Conservation (phyloP, 2,113 vertebrate genomes). For the Phrynosoma platyrhinos region DNA sequence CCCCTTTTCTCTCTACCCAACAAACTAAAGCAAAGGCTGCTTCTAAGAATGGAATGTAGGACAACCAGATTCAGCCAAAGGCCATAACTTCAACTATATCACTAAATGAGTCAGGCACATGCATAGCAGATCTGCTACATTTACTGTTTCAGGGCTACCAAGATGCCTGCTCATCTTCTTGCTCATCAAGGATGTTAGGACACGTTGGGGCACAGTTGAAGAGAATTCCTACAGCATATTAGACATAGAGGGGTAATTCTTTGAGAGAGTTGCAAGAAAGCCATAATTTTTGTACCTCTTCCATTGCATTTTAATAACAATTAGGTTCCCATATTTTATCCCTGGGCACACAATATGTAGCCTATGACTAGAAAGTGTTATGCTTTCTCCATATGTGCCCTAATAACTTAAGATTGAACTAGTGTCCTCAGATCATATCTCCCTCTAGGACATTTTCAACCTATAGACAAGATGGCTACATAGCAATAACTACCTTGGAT, state of each 20-base stretch:
- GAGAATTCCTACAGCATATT: background rate
- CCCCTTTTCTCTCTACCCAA: too few species aligned
- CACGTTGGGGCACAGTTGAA: accelerated
- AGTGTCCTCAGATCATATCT: background rate
- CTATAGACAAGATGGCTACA: accelerated
- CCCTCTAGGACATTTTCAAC: background rate
- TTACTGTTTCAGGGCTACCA: background rate
- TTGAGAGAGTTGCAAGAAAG: accelerated
- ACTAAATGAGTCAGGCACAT: background rate
- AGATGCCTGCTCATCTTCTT: background rate
- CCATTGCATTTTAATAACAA: accelerated
- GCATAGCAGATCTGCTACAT: background rate
- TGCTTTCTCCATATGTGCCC: background rate
- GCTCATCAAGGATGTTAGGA: background rate
- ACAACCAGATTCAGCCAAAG: background rate
- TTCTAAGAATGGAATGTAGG: background rate
- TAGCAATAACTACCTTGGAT: background rate
- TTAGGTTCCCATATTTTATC: background rate
- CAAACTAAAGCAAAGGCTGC: background rate
- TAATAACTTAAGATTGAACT: background rate
- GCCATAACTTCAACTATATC: background rate
- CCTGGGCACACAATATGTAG: background rate
- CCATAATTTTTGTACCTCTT: background rate
- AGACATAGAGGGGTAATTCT: background rate
- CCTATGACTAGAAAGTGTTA: background rate